Evolutionary conservation across 1,140 invertebrate genomes (phyloP).

Genomic region (Neodiprion virginianus): DNA sequence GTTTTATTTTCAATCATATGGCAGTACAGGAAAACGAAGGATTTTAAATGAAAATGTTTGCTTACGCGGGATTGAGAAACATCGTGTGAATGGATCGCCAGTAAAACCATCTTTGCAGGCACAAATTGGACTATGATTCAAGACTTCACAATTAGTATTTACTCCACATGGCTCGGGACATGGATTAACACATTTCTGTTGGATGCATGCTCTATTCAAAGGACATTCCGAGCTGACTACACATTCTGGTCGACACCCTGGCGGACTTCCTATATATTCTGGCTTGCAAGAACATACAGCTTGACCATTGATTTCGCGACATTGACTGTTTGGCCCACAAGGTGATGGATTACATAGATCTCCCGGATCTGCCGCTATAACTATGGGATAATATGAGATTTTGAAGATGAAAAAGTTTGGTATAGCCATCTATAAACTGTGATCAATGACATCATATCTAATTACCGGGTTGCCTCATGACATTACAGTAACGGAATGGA

Average conservation of each 20-base stretch:
- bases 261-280: slow-evolving; percentile 73
- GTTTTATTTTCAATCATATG: slow-evolving; percentile 2
- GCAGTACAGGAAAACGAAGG: neutral
- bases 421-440: neutral
- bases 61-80: slow-evolving; percentile 43
- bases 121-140: slow-evolving; percentile 72
- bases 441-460: slow-evolving; percentile 1
- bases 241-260: slow-evolving; percentile 73
- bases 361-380: slow-evolving; percentile 40
- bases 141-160: slow-evolving; percentile 66
- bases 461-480: slow-evolving; percentile 17
- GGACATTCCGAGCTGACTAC: slow-evolving; percentile 70
- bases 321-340: slow-evolving; percentile 72
- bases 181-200: slow-evolving; percentile 74
- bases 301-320: slow-evolving; percentile 67
- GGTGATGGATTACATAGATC: slow-evolving; percentile 59
- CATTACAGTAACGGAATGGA: slow-evolving; percentile 48
- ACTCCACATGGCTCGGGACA: slow-evolving; percentile 74
- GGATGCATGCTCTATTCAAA: slow-evolving; percentile 69
- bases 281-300: slow-evolving; percentile 73
- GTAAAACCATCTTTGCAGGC: slow-evolving; percentile 66
- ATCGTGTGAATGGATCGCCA: slow-evolving; percentile 66
- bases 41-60: neutral
- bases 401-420: neutral
- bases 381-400: neutral